Evolutionary conservation across 2,888 invertebrate species (phyloP).

Genomic region (Dynastes hyllus): DNA sequence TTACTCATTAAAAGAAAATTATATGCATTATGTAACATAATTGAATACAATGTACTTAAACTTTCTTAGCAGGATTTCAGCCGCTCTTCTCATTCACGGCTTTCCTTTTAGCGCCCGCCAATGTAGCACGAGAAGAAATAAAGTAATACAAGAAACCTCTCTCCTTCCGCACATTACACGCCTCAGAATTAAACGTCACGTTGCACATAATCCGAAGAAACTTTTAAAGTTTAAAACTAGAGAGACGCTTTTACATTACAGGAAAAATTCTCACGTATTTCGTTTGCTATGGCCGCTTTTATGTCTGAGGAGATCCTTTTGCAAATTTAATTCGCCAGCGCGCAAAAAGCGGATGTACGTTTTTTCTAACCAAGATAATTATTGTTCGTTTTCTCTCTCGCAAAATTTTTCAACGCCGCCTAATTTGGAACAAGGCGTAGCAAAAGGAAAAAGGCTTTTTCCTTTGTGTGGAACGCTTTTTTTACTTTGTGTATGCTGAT

Average conservation of each 20-base stretch:
- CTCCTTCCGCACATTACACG: background rate
- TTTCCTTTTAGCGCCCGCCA: background rate
- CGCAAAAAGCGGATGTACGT: constrained; percentile 27
- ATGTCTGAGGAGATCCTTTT: constrained; percentile 31
- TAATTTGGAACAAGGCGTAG: constrained; percentile 28
- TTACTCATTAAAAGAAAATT: too few relatives aligned
- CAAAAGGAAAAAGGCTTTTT: constrained; percentile 16
- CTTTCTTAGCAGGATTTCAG: background rate
- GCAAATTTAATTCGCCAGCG: constrained; percentile 36
- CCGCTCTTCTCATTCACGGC: too few relatives aligned
- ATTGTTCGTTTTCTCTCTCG: constrained; percentile 30
- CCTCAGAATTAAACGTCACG: background rate
- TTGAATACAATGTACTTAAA: background rate
- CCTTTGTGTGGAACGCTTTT: background rate
- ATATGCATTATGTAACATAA: too few relatives aligned
- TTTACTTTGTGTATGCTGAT: constrained; percentile 6
- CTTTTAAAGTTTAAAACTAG: constrained; percentile 31
- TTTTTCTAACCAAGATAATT: constrained; percentile 44
- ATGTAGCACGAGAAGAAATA: constrained; percentile 10
- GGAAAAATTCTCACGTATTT: constrained; percentile 23
- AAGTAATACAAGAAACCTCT: background rate
- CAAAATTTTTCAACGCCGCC: constrained; percentile 9
- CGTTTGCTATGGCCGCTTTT: constrained; percentile 3
- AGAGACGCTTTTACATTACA: constrained; percentile 31
- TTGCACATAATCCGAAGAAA: constrained; percentile 12